Conservation (phyloP, 2,888 invertebrate species). For the Ectropis crepuscularia region DNA sequence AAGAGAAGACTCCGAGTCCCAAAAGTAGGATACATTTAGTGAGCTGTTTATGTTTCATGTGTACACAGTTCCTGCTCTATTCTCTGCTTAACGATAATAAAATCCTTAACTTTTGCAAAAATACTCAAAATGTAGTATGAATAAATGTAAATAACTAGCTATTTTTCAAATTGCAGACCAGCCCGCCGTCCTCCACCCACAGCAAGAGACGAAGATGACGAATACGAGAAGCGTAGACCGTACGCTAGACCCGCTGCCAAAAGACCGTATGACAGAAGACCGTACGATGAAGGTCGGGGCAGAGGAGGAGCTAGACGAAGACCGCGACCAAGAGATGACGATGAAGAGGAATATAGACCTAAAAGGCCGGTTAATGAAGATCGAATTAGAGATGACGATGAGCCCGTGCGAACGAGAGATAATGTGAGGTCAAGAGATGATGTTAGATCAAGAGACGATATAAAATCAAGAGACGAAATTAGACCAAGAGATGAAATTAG, state of each 20-base stretch:
- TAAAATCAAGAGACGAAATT: conserved; percentile 41
- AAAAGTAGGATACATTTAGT: no score
- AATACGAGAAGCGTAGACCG: conserved; percentile 25
- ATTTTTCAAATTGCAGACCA: conserved; percentile 61
- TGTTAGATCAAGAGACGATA: conserved; percentile 45
- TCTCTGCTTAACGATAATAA: no score
- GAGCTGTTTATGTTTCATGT: no score
- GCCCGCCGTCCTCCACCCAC: conserved; percentile 60
- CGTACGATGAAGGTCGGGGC: conserved; percentile 48
- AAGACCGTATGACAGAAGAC: conserved; percentile 68
- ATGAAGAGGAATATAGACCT: conserved; percentile 53
- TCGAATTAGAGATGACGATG: conserved; percentile 58
- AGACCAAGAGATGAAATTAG: conserved; percentile 45
- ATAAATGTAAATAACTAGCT: neutral
- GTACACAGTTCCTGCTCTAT: no score
- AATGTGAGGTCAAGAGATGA: conserved; percentile 46
- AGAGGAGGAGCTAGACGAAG: conserved; percentile 55
- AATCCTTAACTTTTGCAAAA: no score
- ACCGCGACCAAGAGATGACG: conserved; percentile 68
- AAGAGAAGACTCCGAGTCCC: no score
- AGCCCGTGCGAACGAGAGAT: conserved; percentile 21
- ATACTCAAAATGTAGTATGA: no score
- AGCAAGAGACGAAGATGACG: conserved; percentile 76
- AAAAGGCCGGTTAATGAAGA: conserved; percentile 59
- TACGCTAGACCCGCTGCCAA: conserved; percentile 63